Conservation (phyloP, 2,797 vertebrate genomes). For the Distichodus sexfasciatus region DNA sequence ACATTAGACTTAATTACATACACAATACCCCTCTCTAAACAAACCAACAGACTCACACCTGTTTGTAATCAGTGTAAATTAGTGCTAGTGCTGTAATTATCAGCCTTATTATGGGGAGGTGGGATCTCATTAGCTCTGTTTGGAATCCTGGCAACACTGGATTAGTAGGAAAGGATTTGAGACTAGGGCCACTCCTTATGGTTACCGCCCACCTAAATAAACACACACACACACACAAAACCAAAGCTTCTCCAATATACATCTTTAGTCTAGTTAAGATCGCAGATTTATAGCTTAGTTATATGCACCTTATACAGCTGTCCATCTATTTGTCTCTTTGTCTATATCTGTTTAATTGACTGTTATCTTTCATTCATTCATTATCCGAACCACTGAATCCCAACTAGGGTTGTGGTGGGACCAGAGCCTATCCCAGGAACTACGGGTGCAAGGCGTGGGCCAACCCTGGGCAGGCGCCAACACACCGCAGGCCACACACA, state of each 20-base stretch:
- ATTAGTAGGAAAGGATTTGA: constrained; percentile 16
- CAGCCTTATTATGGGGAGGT: constrained; percentile 27
- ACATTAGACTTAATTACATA: constrained; percentile 28
- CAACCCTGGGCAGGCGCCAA: too few relatives aligned
- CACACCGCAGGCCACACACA: too few relatives aligned
- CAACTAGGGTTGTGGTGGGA: too few relatives aligned
- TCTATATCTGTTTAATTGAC: too few relatives aligned
- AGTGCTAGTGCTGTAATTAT: constrained; percentile 30
- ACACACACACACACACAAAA: constrained; percentile 26
- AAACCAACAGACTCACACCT: constrained; percentile 30
- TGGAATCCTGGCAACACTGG: constrained; percentile 28
- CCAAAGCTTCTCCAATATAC: constrained; percentile 29
- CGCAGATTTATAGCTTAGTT: not conserved
- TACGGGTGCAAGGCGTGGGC: too few relatives aligned
- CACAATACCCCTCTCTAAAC: constrained; percentile 18
- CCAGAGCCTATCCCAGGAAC: too few relatives aligned
- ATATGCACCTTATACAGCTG: too few relatives aligned
- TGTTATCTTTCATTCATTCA: too few relatives aligned
- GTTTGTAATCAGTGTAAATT: constrained; percentile 10
- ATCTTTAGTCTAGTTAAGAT: not conserved
- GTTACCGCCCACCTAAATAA: constrained; percentile 7
- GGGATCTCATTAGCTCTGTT: constrained; percentile 43
- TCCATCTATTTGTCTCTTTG: not conserved
- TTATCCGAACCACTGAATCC: too few relatives aligned
- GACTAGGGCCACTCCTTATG: not conserved